Base-by-base conservation (phyloP, 2,113 vertebrate genomes). In the Periophthalmodon schlosseri region DNA sequence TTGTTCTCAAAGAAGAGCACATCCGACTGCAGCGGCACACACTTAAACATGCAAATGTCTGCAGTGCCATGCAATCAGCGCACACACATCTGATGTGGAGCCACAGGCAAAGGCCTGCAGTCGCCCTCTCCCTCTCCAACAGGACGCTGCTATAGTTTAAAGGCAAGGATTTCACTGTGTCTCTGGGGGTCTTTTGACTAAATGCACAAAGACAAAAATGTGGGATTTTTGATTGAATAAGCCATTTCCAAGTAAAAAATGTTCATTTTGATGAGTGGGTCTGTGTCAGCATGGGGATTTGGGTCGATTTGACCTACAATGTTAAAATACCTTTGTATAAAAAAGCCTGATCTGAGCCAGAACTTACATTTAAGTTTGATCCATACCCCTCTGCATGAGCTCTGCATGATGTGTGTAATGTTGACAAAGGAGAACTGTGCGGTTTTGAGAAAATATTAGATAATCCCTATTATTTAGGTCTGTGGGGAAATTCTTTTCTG, bases 1-100 rank as follows among this genome's bases (percentile, higher is more conserved):
- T 78, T 85, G 83, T 85, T 85, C 81, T 86, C 74, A 75, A 47
- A 58, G 80, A 78, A 77, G 54, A 73, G 73, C 73, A 73, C 58
- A 78, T 77, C 71, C 56, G 69, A 73, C 73, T 46, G 58, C 54
- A 74, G 84, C 76, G 79, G 79, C 84, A 85, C 70, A 70, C 76
- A 77, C 56, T 77, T 77, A 80, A 77, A 72, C 80, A 56, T 63
- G 46, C 28, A 71, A 78, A 82, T 61, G 60, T n/a, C 28, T 23
- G 68, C 61, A 69, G 57, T 60, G 50, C 39, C 39, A 14, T 75
- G 76, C 70, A 81, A 68, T 67, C 64, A 46, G 74, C 68, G 14
- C 52, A 80, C 33, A 46, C 61, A 84, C 56, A 69, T 78, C 57
- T 74, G 46, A 74, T 85, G 44, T 50, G 60, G 75, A 76, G 82